Conservation (phyloP, 1,140 invertebrate species). For the Sarcophaga bullata region DNA sequence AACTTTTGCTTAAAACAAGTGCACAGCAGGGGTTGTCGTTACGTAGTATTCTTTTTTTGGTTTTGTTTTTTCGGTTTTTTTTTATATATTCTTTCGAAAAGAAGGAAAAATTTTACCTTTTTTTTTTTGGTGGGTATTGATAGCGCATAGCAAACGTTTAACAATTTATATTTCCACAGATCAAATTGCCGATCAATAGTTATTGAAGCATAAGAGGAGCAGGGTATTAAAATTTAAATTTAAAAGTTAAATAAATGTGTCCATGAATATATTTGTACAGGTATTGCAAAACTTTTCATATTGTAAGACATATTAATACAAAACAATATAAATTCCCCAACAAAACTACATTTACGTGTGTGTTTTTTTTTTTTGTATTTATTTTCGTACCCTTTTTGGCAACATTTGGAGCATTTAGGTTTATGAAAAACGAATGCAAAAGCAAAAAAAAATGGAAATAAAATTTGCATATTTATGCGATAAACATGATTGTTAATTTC, state of each 20-base stretch:
- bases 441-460: background rate
- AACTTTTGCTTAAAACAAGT: slow-evolving; percentile 43
- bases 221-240: too few species aligned
- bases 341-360: background rate
- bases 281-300: slow-evolving; percentile 28
- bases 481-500: slow-evolving; percentile 35
- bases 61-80: background rate
- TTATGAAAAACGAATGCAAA: background rate
- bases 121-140: slow-evolving; percentile 21
- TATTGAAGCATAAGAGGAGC: background rate
- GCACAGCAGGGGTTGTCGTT: slow-evolving; percentile 39
- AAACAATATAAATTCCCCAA: slow-evolving; percentile 33
- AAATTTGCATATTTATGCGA: slow-evolving; percentile 29
- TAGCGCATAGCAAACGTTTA: slow-evolving; percentile 4
- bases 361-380: background rate
- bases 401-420: background rate
- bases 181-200: slow-evolving; percentile 29
- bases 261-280: background rate
- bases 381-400: background rate
- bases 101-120: slow-evolving; percentile 24
- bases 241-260: background rate
- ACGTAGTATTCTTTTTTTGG: background rate
- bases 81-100: background rate
- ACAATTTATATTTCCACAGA: slow-evolving; percentile 38
- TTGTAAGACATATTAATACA: slow-evolving; percentile 35